A percentile compares a stretch with the other conserved stretches of the same genome.
phyloP scores from a whole-genome alignment of 2,888 invertebrate species.

The Hylaea fasciaria region DNA sequence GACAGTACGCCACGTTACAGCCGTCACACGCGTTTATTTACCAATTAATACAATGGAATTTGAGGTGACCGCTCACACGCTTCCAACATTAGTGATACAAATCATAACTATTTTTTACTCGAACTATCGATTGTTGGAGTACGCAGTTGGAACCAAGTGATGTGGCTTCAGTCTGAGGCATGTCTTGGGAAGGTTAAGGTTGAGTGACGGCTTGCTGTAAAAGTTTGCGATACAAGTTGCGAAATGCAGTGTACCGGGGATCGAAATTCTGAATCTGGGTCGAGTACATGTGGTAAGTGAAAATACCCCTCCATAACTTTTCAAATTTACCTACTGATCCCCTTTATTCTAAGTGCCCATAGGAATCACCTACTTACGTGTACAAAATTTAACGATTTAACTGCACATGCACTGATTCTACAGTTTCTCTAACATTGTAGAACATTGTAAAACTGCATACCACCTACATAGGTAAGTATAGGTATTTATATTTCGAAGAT shows the following conservation, averaged over 20 bases:
- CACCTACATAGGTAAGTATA: too few relatives aligned
- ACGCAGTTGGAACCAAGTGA: slow-evolving; percentile 28
- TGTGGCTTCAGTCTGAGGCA: slow-evolving; percentile 39
- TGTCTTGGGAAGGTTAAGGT: slow-evolving; percentile 49
- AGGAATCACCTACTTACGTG: too few relatives aligned
- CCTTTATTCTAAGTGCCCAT: too few relatives aligned
- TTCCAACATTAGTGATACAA: slow-evolving; percentile 51
- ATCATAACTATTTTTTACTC: slow-evolving; percentile 35
- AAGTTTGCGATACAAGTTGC: slow-evolving; percentile 45
- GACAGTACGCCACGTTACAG: slow-evolving; percentile 49
- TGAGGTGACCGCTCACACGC: slow-evolving; percentile 55
- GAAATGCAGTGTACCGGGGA: slow-evolving; percentile 50
- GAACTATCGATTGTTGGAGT: slow-evolving; percentile 25
- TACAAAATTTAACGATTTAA: too few relatives aligned
- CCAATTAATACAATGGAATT: slow-evolving; percentile 65
- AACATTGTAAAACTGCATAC: too few relatives aligned
- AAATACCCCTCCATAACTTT: background rate
- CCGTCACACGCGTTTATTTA: slow-evolving; percentile 66
- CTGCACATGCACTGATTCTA: too few relatives aligned
- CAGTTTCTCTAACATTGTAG: too few relatives aligned
- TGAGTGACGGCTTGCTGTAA: slow-evolving; percentile 48
- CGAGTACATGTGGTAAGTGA: slow-evolving; percentile 50
- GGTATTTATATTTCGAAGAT: too few relatives aligned
- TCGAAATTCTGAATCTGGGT: slow-evolving; percentile 36
- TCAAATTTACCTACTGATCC: background rate